Percentiles rank a stretch among this genome's conserved stretches.
phyloP scores from a whole-genome alignment of 2,113 vertebrate genomes.

The Apaloderma vittatum region DNA sequence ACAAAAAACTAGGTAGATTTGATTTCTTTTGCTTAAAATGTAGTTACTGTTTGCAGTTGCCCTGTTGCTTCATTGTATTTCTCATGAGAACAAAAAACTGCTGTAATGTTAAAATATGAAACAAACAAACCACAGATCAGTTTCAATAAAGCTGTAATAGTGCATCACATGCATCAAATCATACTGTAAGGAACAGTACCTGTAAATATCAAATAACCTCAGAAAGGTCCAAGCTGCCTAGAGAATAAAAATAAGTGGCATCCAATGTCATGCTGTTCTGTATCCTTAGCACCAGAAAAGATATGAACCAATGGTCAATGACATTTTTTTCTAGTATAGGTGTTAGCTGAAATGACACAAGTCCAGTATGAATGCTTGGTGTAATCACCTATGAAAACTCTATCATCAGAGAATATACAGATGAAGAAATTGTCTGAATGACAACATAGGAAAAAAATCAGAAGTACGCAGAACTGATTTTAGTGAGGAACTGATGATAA shows the following conservation, averaged over 20 bases:
- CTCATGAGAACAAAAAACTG: background rate
- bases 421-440: background rate
- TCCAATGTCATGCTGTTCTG: background rate
- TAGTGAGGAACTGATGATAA: background rate
- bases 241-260: constrained; percentile 3
- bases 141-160: background rate
- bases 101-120: background rate
- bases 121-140: background rate
- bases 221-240: background rate
- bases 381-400: background rate
- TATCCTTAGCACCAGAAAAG: background rate
- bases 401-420: background rate
- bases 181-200: background rate
- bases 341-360: background rate
- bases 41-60: constrained; percentile 7
- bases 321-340: background rate
- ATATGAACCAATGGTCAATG: background rate
- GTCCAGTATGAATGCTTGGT: background rate
- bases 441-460: background rate
- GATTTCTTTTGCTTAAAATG: background rate
- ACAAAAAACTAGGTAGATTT: background rate
- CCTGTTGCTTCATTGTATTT: background rate
- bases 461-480: background rate
- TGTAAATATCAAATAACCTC: constrained; percentile 34
- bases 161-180: background rate